Conservation (phyloP, 1,140 invertebrate genomes). For the Zaprionus vittiger region DNA sequence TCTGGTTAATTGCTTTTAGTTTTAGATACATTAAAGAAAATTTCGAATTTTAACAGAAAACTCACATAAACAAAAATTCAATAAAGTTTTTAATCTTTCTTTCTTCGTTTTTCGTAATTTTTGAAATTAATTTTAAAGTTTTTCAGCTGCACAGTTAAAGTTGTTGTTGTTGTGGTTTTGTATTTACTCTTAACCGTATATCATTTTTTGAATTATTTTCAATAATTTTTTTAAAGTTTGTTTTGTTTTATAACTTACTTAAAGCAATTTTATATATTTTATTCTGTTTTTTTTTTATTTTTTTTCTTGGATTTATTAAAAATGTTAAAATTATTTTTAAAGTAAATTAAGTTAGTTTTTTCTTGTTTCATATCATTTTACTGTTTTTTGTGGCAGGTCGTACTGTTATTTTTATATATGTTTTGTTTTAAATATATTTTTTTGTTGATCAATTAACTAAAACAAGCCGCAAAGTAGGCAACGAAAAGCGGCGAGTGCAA, state of each 20-base stretch:
- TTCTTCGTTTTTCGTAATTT: constrained; percentile 51
- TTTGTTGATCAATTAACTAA: constrained; percentile 36
- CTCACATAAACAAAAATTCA: constrained; percentile 35
- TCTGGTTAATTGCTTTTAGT: constrained; percentile 38
- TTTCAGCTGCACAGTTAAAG: constrained; percentile 50
- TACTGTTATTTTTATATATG: constrained; percentile 58
- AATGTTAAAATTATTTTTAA: constrained; percentile 63
- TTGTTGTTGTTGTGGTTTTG: constrained; percentile 33
- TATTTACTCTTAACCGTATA: constrained; percentile 24
- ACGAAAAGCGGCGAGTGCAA: constrained; percentile 4
- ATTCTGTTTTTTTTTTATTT: constrained; percentile 31
- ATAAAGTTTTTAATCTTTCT: constrained; percentile 9
- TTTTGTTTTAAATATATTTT: constrained; percentile 22
- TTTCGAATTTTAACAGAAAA: constrained; percentile 75
- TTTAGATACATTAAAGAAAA: constrained; percentile 45
- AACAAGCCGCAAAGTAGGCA: constrained; percentile 24
- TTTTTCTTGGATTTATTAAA: constrained; percentile 59
- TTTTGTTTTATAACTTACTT: constrained; percentile 64
- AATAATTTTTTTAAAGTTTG: constrained; percentile 74
- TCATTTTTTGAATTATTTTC: constrained; percentile 72
- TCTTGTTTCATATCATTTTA: constrained; percentile 27
- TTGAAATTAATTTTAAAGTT: constrained; percentile 78
- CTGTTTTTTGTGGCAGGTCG: constrained; percentile 77
- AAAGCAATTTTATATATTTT: constrained; percentile 63
- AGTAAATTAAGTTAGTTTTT: constrained; percentile 51